Evolutionary conservation across 2,113 vertebrate genomes (phyloP).

Genomic region (Notothenia rossii): DNA sequence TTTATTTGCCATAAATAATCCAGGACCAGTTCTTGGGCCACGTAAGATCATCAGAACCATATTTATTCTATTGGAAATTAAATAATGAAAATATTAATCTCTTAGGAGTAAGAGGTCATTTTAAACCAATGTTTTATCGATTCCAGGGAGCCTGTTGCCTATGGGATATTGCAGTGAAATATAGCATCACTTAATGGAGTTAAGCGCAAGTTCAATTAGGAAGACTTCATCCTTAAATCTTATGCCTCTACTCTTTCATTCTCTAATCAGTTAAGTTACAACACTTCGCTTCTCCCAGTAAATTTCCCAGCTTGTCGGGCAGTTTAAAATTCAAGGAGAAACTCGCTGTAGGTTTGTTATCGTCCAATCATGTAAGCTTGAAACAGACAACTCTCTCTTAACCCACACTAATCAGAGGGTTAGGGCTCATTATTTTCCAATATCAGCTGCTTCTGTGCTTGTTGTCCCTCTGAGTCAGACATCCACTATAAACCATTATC

Average conservation of each 20-base stretch:
- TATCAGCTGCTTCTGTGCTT: slow-evolving; percentile 3
- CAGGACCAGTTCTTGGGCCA: neutral
- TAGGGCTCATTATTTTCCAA: neutral
- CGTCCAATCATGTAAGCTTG: slow-evolving; percentile 12
- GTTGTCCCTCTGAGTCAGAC: neutral
- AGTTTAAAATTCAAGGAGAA: slow-evolving; percentile 11
- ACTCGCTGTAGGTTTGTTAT: slow-evolving; percentile 9
- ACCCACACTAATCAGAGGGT: slow-evolving; percentile 14
- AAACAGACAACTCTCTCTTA: slow-evolving; percentile 9
- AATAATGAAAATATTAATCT: slow-evolving; percentile 20
- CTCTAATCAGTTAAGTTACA: slow-evolving; percentile 29
- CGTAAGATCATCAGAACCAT: slow-evolving; percentile 7
- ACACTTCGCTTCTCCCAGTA: slow-evolving; percentile 11
- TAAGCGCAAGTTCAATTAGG: slow-evolving; percentile 35
- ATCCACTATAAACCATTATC: neutral
- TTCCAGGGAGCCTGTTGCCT: slow-evolving; percentile 12
- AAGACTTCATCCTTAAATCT: slow-evolving; percentile 41
- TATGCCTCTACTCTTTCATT: slow-evolving; percentile 1
- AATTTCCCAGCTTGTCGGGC: neutral
- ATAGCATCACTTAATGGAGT: slow-evolving; percentile 32
- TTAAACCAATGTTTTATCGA: slow-evolving; percentile 34
- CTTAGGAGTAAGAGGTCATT: slow-evolving; percentile 2
- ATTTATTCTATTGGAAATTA: slow-evolving; percentile 18
- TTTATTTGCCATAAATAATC: slow-evolving; percentile 12
- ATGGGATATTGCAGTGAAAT: slow-evolving; percentile 29